Conservation (phyloP, 1,140 invertebrate genomes). For the Adelges cooleyi region DNA sequence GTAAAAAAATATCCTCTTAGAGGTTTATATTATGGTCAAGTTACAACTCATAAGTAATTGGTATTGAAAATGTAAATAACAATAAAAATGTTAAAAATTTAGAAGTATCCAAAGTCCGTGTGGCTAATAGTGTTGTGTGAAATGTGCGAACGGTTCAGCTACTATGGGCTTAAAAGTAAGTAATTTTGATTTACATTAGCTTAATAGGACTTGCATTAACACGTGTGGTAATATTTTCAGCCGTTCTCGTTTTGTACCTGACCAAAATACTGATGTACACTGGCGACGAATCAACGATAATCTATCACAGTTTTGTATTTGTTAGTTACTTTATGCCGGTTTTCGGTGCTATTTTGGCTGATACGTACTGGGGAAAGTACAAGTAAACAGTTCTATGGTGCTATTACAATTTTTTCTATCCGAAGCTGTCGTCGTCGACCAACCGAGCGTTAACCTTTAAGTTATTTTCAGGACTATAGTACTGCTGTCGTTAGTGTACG, state of each 20-base stretch:
- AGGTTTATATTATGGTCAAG: too few species aligned
- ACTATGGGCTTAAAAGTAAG: constrained; percentile 89
- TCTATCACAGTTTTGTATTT: constrained; percentile 72
- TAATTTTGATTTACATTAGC: too few species aligned
- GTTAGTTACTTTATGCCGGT: constrained; percentile 80
- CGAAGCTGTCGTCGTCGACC: too few species aligned
- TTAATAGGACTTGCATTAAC: too few species aligned
- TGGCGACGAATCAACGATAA: constrained; percentile 57
- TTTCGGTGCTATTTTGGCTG: constrained; percentile 76
- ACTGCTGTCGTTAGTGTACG: constrained; percentile 78
- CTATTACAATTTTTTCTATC: too few species aligned
- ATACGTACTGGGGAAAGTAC: constrained; percentile 76
- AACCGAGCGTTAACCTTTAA: background rate
- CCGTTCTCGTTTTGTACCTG: constrained; percentile 71
- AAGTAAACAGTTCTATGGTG: constrained; percentile 39
- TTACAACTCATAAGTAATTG: too few species aligned
- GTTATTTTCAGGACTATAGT: constrained; percentile 56
- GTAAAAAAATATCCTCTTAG: too few species aligned
- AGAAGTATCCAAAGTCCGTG: constrained; percentile 69
- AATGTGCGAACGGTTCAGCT: constrained; percentile 90
- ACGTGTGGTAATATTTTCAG: constrained; percentile 53
- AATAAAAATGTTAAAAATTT: too few species aligned
- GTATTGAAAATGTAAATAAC: too few species aligned
- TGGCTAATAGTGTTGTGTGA: constrained; percentile 89
- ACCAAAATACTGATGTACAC: constrained; percentile 51